phyloP scores from a whole-genome alignment of 2,797 vertebrate species.

The Oophaga sylvatica region DNA sequence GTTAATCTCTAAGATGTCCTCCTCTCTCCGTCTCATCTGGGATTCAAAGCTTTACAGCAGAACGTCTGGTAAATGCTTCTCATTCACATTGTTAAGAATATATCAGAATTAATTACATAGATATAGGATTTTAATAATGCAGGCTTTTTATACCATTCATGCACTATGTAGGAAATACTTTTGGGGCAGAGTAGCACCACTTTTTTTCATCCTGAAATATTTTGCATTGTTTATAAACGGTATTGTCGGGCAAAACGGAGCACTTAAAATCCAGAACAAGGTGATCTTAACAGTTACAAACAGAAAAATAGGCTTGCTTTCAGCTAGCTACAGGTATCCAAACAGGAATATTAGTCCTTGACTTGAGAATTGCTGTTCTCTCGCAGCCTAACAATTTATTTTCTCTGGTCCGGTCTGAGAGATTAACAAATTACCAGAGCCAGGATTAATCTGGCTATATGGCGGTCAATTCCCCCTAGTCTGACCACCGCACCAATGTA shows the following conservation, averaged over 20 bases:
- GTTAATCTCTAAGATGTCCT: conserved; percentile 58
- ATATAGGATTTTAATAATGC: conserved; percentile 41
- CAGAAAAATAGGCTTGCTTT: neutral
- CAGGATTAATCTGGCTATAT: neutral
- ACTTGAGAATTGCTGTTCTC: too few relatives aligned
- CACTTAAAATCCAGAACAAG: neutral
- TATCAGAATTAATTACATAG: conserved; percentile 52
- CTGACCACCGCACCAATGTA: neutral
- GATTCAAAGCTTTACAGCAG: conserved; percentile 28
- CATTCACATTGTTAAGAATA: conserved; percentile 44
- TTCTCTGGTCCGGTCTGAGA: neutral
- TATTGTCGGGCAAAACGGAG: neutral
- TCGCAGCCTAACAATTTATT: too few relatives aligned
- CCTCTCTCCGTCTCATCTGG: conserved; percentile 34
- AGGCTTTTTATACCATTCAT: conserved; percentile 7
- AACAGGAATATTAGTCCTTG: neutral
- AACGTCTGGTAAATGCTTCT: conserved; percentile 28
- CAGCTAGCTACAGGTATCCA: neutral
- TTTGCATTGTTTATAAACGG: neutral
- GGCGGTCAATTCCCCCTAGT: neutral
- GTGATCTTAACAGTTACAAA: too few relatives aligned
- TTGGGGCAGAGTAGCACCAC: neutral
- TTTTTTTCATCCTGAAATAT: neutral
- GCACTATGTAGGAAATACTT: conserved; percentile 1
- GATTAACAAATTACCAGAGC: neutral